phyloP scores from a whole-genome alignment of 2,888 invertebrate genomes.

The Argyresthia albistria region DNA sequence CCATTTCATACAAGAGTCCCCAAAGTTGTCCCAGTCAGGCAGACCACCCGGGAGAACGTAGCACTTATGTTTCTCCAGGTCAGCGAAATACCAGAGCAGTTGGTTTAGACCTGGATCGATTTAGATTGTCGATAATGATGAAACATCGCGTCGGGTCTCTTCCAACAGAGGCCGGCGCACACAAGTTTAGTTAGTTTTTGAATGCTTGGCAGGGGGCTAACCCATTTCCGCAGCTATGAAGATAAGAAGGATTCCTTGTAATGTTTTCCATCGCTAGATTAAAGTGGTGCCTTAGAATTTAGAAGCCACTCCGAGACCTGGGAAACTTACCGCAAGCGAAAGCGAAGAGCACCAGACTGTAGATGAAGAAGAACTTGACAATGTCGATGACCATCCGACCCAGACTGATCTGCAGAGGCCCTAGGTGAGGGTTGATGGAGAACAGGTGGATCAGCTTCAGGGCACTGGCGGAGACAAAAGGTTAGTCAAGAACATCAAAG shows the following conservation, averaged over 20 bases:
- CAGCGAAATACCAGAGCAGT: conserved; percentile 94
- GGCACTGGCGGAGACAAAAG: conserved; percentile 73
- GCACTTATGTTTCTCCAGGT: conserved; percentile 86
- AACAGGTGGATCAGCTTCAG: conserved; percentile 93
- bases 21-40: conserved; percentile 83
- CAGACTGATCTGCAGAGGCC: conserved; percentile 92
- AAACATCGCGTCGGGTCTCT: too few species aligned
- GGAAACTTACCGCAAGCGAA: conserved; percentile 87
- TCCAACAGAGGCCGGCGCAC: too few species aligned
- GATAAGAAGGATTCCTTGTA: too few species aligned
- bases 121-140: too few species aligned
- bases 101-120: conserved; percentile 81
- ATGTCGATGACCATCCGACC: conserved; percentile 93
- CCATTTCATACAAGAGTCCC: conserved; percentile 89
- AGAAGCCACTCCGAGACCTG: conserved; percentile 55
- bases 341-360: conserved; percentile 88
- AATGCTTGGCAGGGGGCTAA: too few species aligned
- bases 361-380: conserved; percentile 93
- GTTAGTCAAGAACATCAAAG: too few species aligned
- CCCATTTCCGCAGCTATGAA: too few species aligned
- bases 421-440: conserved; percentile 93
- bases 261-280: too few species aligned
- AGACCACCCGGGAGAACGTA: conserved; percentile 79
- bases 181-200: too few species aligned
- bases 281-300: too few species aligned